Evolutionary conservation across 2,888 invertebrate genomes (phyloP).

Genomic region (Sphecodes monilicornis): DNA sequence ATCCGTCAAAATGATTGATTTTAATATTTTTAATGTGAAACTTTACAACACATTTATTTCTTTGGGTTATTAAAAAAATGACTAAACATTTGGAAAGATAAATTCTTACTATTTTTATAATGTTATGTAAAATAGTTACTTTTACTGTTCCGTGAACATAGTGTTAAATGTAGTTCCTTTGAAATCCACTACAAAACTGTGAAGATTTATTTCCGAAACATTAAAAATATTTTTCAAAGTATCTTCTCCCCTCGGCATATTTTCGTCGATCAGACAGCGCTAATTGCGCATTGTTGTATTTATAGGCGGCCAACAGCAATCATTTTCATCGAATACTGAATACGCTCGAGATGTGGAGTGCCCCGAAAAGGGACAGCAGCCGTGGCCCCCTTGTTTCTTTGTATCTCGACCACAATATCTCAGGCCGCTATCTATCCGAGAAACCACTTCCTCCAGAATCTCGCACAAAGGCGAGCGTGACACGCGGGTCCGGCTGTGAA

Average conservation of each 20-base stretch:
- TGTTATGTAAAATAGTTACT: too few species aligned
- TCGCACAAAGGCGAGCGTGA: conserved; percentile 30
- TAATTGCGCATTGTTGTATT: not conserved
- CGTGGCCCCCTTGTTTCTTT: conserved; percentile 3
- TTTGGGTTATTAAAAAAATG: too few species aligned
- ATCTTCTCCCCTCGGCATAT: not conserved
- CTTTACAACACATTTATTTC: too few species aligned
- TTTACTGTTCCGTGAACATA: too few species aligned
- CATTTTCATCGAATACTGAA: not conserved
- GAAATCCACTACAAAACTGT: too few species aligned
- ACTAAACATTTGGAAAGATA: too few species aligned
- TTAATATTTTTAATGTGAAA: too few species aligned
- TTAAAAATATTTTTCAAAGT: not conserved
- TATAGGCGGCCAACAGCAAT: not conserved
- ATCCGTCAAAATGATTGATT: too few species aligned
- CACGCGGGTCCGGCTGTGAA: conserved; percentile 29
- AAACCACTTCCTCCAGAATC: conserved; percentile 14
- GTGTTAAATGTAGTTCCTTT: not conserved
- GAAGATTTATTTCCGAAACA: not conserved
- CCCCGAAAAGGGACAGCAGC: not conserved
- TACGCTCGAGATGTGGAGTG: not conserved
- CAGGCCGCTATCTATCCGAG: conserved; percentile 12
- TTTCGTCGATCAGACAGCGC: not conserved
- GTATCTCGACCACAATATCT: conserved; percentile 10
- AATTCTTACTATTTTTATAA: too few species aligned